Percentiles rank a stretch among this genome's conserved stretches.
These are phyloP conservation scores for Etheostoma spectabile DNA, from an alignment of 2,113 vertebrate species.

Conservation along the genomic window DNA sequence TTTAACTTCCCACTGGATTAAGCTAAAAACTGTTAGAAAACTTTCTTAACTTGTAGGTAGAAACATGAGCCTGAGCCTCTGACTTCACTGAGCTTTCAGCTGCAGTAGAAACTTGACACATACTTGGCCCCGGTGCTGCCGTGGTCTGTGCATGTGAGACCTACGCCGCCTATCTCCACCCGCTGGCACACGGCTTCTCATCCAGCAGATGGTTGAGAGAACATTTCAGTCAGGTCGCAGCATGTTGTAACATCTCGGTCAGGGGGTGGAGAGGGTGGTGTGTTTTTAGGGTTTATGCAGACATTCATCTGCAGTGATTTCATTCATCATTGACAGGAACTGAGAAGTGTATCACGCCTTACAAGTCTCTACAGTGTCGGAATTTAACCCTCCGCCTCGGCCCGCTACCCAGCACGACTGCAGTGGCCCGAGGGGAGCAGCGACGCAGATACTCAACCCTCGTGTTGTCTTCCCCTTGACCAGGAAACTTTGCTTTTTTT, in stretches of 20 bases:
- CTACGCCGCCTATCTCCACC: not conserved
- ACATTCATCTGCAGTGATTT: slow-evolving; percentile 59
- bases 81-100: not conserved
- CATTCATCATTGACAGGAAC: slow-evolving; percentile 57
- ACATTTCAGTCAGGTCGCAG: slow-evolving; percentile 55
- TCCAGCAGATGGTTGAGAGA: slow-evolving; percentile 41
- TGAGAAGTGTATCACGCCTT: slow-evolving; percentile 50
- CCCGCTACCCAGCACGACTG: not conserved
- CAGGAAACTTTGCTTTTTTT: no score
- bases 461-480: no score
- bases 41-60: not conserved
- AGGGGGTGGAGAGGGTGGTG: slow-evolving; percentile 1
- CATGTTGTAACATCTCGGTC: slow-evolving; percentile 43
- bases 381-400: slow-evolving; percentile 43
- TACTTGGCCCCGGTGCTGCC: not conserved
- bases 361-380: slow-evolving; percentile 74
- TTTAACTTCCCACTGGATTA: not conserved
- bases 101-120: slow-evolving; percentile 3
- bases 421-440: slow-evolving; percentile 11
- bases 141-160: not conserved
- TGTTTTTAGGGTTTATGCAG: slow-evolving; percentile 4
- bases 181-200: slow-evolving; percentile 6
- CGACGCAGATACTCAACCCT: not conserved
- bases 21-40: not conserved
- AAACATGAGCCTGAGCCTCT: not conserved